Evolutionary conservation across 2,113 vertebrate genomes (phyloP), one percentile per base, ranked within the genome.

Genomic region (Lates calcarifer): DNA sequence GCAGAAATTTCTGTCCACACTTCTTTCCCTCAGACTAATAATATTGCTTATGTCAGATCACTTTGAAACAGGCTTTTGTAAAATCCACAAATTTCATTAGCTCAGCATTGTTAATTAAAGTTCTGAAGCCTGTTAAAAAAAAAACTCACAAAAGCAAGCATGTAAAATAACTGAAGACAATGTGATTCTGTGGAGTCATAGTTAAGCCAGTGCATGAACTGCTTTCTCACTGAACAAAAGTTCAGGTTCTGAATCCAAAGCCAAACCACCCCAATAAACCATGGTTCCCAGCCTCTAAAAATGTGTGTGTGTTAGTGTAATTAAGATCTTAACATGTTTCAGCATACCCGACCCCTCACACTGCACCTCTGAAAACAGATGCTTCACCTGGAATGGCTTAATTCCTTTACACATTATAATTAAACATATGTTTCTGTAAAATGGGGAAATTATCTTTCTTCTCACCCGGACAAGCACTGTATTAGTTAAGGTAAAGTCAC

Each of bases 331-430:
- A 89, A 92, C 87, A 72, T 89, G 88, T 90, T 87, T 77, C 80
- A 90, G 90, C 88, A 86, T 82, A 91, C 81, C 85, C 62, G 86
- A 89, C 92, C 89, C 68, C 66, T 82, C 76, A 65, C 86, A 89
- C 83, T 84, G 82, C 79, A 84, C 77, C 61, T 86, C 79, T 49
- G 64, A 76, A 91, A 93, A 90, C 91, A 95, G 91, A 93, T 93
- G 94, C 89, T 87, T 91, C 68, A 75, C 73, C 84, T 85, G 82
- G 70, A 81, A 74, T 5, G 73, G 60, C 60, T 88, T 82, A 60
- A 87, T 82, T 66, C 76, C 66, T 84, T 84, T 12, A n/a, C 79
- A 73, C 53, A 14, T 78, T 64, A 37, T 35, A 76, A 69, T 80
- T 49, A 74, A 15, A 41, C 4, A 13, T 49, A 37, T 37, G 12